A percentile compares a stretch with the other conserved stretches of the same genome.
Evolutionary conservation across 2,888 invertebrate genomes (phyloP).

Genomic region (Clistopyga incitator): DNA sequence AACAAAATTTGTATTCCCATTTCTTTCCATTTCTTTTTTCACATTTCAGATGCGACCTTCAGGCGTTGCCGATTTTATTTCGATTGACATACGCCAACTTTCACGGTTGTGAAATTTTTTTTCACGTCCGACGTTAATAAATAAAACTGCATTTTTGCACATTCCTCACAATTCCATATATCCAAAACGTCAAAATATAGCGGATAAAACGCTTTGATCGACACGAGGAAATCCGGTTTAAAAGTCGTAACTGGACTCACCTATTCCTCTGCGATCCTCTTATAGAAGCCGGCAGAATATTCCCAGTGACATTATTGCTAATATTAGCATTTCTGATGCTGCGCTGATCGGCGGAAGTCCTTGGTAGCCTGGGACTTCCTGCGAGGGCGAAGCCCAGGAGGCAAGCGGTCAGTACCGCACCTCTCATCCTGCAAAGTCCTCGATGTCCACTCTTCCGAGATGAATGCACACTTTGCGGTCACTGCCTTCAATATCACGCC

Average conservation of each 20-base stretch:
- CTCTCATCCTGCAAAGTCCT: conserved; percentile 75
- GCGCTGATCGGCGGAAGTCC: conserved; percentile 82
- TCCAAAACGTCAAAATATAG: not conserved
- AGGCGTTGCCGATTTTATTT: not conserved
- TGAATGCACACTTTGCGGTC: conserved; percentile 56
- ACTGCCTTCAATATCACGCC: conserved; percentile 38
- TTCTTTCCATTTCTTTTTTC: not conserved
- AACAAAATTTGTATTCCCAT: not conserved
- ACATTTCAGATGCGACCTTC: not conserved
- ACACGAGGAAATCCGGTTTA: not conserved
- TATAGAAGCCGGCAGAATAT: conserved; percentile 73
- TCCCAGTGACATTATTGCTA: conserved; percentile 75
- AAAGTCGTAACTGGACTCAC: conserved; percentile 68
- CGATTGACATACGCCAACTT: not conserved
- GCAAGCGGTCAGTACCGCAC: conserved; percentile 79
- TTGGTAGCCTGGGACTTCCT: conserved; percentile 81
- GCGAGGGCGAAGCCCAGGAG: conserved; percentile 79
- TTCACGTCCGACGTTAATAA: not conserved
- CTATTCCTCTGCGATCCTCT: conserved; percentile 79
- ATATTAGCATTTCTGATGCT: conserved; percentile 78
- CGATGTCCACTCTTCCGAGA: conserved; percentile 59
- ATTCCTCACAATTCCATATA: not conserved
- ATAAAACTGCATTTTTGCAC: not conserved
- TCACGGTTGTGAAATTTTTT: not conserved
- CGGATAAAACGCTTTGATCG: not conserved